Evolutionary conservation across 2,113 vertebrate genomes (phyloP).

Genomic region (Notarius quadriscutis): DNA sequence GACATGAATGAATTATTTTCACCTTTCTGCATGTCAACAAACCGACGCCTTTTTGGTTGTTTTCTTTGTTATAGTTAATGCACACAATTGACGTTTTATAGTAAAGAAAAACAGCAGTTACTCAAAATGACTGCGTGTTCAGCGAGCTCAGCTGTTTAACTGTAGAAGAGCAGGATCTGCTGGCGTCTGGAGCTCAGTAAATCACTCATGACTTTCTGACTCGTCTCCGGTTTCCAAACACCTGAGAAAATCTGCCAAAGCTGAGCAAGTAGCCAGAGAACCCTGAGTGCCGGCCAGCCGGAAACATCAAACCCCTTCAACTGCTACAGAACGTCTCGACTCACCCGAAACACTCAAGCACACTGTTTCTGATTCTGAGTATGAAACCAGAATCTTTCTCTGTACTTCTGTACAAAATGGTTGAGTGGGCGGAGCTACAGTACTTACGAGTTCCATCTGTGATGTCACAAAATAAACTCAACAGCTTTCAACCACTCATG

Average conservation of each 20-base stretch:
- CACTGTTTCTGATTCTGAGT: background rate
- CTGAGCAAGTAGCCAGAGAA: background rate
- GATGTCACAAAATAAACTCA: background rate
- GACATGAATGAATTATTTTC: background rate
- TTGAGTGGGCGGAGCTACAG: background rate
- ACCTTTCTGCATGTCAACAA: too few relatives aligned
- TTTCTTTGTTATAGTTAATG: background rate
- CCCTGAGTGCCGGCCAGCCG: background rate
- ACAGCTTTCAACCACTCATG: background rate
- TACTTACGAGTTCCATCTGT: background rate
- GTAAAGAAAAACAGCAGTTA: constrained; percentile 18
- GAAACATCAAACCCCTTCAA: background rate
- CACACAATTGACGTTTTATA: background rate
- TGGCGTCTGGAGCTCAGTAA: constrained; percentile 1
- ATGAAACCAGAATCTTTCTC: background rate
- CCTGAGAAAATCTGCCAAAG: background rate
- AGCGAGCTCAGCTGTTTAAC: constrained; percentile 52
- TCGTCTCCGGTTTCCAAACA: constrained; percentile 31
- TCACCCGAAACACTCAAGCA: background rate
- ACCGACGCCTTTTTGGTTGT: background rate
- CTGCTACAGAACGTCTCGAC: background rate
- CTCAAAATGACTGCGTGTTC: constrained; percentile 41
- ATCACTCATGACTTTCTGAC: constrained; percentile 13
- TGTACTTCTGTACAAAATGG: background rate
- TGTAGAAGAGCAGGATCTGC: background rate